phyloP scores from a whole-genome alignment of 2,113 vertebrate genomes.

The Hydropotes inermis region DNA sequence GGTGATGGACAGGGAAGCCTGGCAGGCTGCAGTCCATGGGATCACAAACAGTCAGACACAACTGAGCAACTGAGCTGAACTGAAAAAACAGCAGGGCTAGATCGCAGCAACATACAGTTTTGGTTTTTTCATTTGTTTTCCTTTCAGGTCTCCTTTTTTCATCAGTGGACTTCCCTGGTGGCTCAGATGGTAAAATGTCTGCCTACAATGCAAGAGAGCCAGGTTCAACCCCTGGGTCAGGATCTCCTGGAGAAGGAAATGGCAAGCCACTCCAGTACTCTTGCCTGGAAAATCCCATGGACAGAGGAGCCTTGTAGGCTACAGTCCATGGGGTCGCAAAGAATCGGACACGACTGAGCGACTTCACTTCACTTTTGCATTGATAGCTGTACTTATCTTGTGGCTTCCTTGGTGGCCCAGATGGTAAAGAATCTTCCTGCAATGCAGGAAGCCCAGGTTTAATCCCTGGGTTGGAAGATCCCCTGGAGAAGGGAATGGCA shows the following conservation, averaged over 20 bases:
- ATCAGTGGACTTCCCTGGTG: neutral
- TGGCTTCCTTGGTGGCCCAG: neutral
- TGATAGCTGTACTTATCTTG: neutral
- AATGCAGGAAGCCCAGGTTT: neutral
- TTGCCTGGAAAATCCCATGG: neutral
- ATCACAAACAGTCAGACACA: neutral
- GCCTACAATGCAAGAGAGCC: neutral
- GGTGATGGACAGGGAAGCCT: neutral
- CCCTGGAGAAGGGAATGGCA: neutral
- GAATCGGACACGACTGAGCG: accelerated
- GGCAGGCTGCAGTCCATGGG: neutral
- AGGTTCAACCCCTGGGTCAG: neutral
- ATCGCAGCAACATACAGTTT: neutral
- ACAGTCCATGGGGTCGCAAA: neutral
- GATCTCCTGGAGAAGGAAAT: neutral
- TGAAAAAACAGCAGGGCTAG: constrained; percentile 8
- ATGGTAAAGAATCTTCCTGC: neutral
- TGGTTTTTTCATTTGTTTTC: neutral
- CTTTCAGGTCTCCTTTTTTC: neutral
- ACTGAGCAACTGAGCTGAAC: neutral
- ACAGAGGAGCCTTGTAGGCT: neutral
- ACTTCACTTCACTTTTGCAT: neutral
- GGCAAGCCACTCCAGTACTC: neutral
- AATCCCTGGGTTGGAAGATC: neutral
- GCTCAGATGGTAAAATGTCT: accelerated